Evolutionary conservation across 1,140 invertebrate species (phyloP), one percentile per base, ranked within the genome.

Genomic region (Calliopsis andreniformis): DNA sequence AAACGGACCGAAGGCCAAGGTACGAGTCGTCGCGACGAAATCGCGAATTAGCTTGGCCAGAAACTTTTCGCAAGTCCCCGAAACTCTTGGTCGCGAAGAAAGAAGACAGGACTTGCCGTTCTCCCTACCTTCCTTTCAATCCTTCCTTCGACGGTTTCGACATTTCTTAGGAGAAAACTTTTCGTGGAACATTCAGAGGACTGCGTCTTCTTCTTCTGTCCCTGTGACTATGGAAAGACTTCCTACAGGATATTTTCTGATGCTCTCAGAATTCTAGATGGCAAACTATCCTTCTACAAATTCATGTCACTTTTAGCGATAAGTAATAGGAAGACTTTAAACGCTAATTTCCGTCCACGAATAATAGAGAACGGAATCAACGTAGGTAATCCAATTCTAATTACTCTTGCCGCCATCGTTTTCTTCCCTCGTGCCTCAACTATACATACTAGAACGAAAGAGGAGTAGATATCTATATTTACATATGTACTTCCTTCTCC

Each of bases 21-120:
- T 8, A 16, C 16, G 39, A 77, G 18, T 14, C 28, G 6, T 20
- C 28, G 78, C 25, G 23, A 8, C 10, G 32, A 62, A 49, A 78
- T 76, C 71, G 79, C 45, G 75, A 82, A 79, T 76, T 82, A 84
- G 80, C 55, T 58, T 25, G 64, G 35, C 63, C 58, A 43, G 64
- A 14, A 80, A 81, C 72, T 83, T 76, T 39, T 75, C 64, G 35
- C 58, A 63, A 47, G 62, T 78, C 30, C 39, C 47, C 20, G 28
- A 51, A 70, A 62, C 58, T 63, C 47, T 20, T 42, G 28, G 49
- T 23, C 63, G 63, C 49, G 47, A 56, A 35, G 55, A 56, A 56
- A 30, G 55, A 35, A 35, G 45, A 53, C 10, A 32, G 45, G 20
- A n/a, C 12, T 16, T 16, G 16, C 8, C 20, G 18, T 69, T 35